phyloP scores from a whole-genome alignment of 2,113 vertebrate genomes.

The Solea senegalensis region DNA sequence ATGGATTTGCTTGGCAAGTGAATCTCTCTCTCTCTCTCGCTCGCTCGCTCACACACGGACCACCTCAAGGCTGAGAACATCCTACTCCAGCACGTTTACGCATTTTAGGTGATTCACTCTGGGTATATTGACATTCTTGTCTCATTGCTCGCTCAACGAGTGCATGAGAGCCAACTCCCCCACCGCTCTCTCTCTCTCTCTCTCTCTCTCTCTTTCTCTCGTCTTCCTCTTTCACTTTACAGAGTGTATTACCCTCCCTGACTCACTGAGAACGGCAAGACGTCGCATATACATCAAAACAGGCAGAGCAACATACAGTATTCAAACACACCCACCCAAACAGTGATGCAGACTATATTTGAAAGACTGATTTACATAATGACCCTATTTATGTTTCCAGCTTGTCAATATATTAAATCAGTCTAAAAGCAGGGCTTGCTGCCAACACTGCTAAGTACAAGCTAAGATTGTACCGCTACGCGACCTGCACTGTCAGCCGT shows the following conservation, averaged over 20 bases:
- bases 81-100: constrained; percentile 62
- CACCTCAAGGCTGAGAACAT: constrained; percentile 52
- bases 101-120: constrained; percentile 68
- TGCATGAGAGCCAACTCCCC: constrained; percentile 62
- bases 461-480: too few relatives aligned
- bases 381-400: constrained; percentile 31
- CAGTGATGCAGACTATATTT: constrained; percentile 34
- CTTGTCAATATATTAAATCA: constrained; percentile 26
- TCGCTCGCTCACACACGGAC: constrained; percentile 1
- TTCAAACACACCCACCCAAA: constrained; percentile 3
- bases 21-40: neutral
- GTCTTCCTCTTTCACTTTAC: constrained; percentile 32
- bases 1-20: constrained; percentile 8
- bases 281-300: constrained; percentile 43
- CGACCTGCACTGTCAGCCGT: too few relatives aligned
- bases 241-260: constrained; percentile 59
- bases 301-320: constrained; percentile 22
- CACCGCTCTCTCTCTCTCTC: constrained; percentile 15
- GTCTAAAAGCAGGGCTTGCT: neutral
- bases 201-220: constrained; percentile 19
- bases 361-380: constrained; percentile 33
- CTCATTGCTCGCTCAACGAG: constrained; percentile 58
- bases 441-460: too few relatives aligned
- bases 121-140: constrained; percentile 74
- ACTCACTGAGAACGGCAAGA: constrained; percentile 28